Percentiles rank a stretch among this genome's conserved stretches.
Conservation (phyloP, 2,888 invertebrate species). For the Sipha maydis region DNA sequence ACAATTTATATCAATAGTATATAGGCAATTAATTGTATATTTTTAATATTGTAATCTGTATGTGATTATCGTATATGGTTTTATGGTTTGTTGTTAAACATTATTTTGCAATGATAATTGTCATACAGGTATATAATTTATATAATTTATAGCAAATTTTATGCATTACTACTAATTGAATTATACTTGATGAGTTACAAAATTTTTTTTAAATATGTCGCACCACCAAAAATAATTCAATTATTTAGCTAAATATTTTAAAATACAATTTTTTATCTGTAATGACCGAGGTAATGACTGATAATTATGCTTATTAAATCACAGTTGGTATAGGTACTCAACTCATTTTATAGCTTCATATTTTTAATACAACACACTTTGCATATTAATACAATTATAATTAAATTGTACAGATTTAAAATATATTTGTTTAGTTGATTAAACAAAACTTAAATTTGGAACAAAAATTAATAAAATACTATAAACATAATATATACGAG, state of each 20-base stretch:
- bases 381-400: too few species aligned
- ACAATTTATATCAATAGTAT: not conserved
- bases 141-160: not conserved
- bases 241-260: not conserved
- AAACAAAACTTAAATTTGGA: too few species aligned
- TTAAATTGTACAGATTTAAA: too few species aligned
- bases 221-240: not conserved
- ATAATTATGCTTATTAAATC: too few species aligned
- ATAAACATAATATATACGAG: too few species aligned
- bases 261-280: not conserved
- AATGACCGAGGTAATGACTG: too few species aligned
- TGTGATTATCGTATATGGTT: not conserved
- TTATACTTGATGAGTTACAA: too few species aligned
- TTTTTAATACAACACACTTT: too few species aligned
- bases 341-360: too few species aligned
- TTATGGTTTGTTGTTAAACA: slow-evolving; percentile 18
- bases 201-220: not conserved
- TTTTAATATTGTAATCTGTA: not conserved
- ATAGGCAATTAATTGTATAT: not conserved
- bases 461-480: too few species aligned
- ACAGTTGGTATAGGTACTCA: too few species aligned
- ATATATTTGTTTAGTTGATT: too few species aligned
- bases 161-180: not conserved
- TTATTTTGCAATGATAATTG: not conserved
- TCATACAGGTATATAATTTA: not conserved